Evolutionary conservation across 2,113 vertebrate genomes (phyloP).

Genomic region (Tragelaphus imberbis): DNA sequence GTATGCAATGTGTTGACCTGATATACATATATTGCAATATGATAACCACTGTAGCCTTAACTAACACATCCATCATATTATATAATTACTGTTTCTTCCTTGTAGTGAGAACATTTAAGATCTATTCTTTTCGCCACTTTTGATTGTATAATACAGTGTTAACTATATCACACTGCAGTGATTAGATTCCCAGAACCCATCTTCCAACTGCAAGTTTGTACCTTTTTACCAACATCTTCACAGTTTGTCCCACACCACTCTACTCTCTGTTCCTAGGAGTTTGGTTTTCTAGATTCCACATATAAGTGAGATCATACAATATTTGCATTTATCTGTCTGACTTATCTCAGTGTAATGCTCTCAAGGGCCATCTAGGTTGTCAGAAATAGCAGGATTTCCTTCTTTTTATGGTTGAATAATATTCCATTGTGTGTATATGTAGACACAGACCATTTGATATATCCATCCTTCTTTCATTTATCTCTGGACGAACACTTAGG

Average conservation of each 20-base stretch:
- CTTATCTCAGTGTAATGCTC: not conserved
- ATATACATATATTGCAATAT: not conserved
- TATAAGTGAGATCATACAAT: not conserved
- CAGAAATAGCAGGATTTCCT: not conserved
- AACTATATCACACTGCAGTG: not conserved
- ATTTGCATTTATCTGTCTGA: not conserved
- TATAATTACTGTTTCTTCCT: not conserved
- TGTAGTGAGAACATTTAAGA: not conserved
- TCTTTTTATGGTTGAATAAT: not conserved
- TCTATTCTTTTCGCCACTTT: not conserved
- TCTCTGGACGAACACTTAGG: not conserved
- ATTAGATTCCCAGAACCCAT: not conserved
- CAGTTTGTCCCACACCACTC: not conserved
- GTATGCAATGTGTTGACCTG: not conserved
- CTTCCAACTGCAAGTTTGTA: not conserved
- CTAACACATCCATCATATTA: not conserved
- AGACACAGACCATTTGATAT: not conserved
- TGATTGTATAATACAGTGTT: not conserved
- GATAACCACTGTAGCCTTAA: not conserved
- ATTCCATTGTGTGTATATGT: not conserved
- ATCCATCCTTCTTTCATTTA: not conserved
- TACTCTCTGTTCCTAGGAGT: not conserved
- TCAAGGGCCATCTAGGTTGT: not conserved
- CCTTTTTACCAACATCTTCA: not conserved
- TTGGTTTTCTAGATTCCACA: not conserved